Conservation (phyloP, 1,140 invertebrate species). For the Drosophila ironensis region DNA sequence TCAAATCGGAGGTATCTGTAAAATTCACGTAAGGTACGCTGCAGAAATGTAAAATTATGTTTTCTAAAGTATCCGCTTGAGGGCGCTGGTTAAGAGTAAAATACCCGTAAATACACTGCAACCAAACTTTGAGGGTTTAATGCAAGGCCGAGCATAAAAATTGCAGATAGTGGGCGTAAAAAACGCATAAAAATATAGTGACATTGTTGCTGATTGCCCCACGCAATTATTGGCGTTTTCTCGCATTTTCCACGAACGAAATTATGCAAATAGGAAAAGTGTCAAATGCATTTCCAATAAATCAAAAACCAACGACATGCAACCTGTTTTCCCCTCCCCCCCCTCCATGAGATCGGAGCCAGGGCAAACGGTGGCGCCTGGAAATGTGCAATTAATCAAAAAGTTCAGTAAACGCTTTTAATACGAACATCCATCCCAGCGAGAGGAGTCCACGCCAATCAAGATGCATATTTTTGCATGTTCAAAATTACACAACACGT, state of each 20-base stretch:
- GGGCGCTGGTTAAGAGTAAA: too few relatives aligned
- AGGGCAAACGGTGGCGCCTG: slow-evolving; percentile 38
- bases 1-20: too few relatives aligned
- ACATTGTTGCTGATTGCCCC: slow-evolving; percentile 5
- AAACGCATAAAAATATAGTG: neutral
- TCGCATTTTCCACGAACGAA: neutral
- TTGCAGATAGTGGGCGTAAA: too few relatives aligned
- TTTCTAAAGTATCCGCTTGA: too few relatives aligned
- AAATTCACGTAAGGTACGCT: too few relatives aligned
- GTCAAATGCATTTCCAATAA: slow-evolving; percentile 56
- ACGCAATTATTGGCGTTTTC: neutral
- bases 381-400: slow-evolving; percentile 67
- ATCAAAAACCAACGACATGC: slow-evolving; percentile 32
- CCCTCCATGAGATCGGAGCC: slow-evolving; percentile 22
- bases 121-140: too few relatives aligned
- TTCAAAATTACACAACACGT: slow-evolving; percentile 57
- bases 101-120: too few relatives aligned
- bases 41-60: too few relatives aligned
- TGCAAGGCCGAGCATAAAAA: too few relatives aligned
- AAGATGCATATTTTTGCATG: slow-evolving; percentile 68
- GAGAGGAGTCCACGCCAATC: slow-evolving; percentile 49
- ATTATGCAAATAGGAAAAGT: slow-evolving; percentile 62
- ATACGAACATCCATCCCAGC: slow-evolving; percentile 5
- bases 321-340: slow-evolving; percentile 52
- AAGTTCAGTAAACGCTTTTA: slow-evolving; percentile 44